Conservation (phyloP, 2,797 vertebrate species). For the Cheirogaleus major region DNA sequence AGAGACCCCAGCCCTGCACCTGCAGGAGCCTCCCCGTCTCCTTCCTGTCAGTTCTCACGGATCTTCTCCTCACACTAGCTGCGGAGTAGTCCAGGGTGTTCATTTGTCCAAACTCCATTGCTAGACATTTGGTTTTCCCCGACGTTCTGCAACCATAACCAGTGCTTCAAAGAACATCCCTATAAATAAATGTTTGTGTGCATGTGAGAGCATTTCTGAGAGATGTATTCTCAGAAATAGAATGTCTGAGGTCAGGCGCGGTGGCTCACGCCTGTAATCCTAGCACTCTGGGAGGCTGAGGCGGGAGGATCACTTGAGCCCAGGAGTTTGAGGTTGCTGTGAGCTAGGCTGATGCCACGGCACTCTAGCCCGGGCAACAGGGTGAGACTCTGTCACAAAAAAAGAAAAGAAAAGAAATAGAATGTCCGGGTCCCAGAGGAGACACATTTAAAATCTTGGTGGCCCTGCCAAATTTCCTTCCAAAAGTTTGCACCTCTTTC, state of each 20-base stretch:
- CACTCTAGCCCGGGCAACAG: too few relatives aligned
- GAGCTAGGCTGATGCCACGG: too few relatives aligned
- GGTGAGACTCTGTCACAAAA: too few relatives aligned
- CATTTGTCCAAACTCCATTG: neutral
- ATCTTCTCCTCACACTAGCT: neutral
- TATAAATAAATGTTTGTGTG: neutral
- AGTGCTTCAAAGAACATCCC: neutral
- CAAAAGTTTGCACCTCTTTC: neutral
- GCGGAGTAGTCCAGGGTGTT: neutral
- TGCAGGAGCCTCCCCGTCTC: too few relatives aligned
- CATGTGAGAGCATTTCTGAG: neutral
- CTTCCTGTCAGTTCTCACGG: neutral
- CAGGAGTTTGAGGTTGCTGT: too few relatives aligned
- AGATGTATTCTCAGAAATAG: neutral
- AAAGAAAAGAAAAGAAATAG: neutral
- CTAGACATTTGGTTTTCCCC: neutral
- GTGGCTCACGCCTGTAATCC: too few relatives aligned
- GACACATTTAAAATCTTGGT: neutral
- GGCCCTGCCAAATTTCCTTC: neutral
- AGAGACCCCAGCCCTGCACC: neutral
- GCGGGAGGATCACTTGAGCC: too few relatives aligned
- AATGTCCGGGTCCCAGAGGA: neutral
- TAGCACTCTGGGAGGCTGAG: too few relatives aligned
- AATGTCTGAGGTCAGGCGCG: neutral
- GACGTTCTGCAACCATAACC: neutral